These are phyloP conservation scores for Phasianus colchicus DNA, from an alignment of 2,113 vertebrate species.

Conservation along the genomic window DNA sequence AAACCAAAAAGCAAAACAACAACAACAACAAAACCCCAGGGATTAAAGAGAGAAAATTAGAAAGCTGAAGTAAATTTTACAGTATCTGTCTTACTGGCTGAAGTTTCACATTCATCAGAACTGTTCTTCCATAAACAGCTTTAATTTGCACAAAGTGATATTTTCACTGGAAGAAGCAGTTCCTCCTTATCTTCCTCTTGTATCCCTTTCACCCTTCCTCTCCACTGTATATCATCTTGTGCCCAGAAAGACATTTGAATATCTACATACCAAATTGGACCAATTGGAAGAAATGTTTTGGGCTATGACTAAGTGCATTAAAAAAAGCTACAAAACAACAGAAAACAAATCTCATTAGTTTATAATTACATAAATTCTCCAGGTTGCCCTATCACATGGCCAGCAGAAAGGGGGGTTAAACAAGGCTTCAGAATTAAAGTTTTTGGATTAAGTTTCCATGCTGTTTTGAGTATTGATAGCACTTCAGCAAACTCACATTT, in stretches of 20 bases:
- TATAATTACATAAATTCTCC: background rate
- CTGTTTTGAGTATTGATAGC: background rate
- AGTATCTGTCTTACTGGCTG: background rate
- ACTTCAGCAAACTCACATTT: background rate
- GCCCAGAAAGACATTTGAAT: fast-evolving
- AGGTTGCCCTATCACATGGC: fast-evolving
- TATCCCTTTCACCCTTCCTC: background rate
- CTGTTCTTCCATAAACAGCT: background rate
- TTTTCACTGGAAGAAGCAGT: background rate
- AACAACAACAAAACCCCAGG: background rate
- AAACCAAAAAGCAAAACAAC: too few relatives aligned
- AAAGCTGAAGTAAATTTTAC: background rate
- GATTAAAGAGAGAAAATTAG: background rate
- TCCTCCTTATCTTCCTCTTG: background rate
- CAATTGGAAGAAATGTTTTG: background rate
- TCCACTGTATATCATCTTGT: background rate
- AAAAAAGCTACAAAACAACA: background rate
- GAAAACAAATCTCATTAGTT: background rate
- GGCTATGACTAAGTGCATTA: background rate
- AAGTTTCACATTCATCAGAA: background rate
- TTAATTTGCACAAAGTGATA: fast-evolving
- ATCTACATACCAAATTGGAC: background rate
- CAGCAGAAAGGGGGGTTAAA: background rate
- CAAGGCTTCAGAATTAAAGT: background rate
- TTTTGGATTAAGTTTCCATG: background rate